phyloP scores from a whole-genome alignment of 2,113 vertebrate genomes.

The Lasiurus borealis region DNA sequence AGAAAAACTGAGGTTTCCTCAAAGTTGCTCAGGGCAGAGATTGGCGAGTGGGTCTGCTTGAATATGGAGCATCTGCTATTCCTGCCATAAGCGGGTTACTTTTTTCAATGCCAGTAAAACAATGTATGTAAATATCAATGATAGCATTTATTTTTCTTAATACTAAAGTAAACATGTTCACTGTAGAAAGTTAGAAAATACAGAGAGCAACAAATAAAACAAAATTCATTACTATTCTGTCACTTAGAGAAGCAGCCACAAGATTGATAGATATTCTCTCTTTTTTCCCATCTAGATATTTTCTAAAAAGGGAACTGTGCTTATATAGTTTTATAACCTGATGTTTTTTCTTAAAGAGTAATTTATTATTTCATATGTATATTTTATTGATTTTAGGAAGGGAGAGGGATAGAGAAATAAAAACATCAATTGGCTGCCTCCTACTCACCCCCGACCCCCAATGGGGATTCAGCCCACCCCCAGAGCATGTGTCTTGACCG shows the following conservation, averaged over 20 bases:
- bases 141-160: neutral
- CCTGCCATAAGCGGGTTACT: neutral
- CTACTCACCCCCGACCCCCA: no score
- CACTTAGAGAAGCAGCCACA: neutral
- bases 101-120: neutral
- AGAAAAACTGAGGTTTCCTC: neutral
- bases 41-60: neutral
- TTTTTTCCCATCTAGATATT: neutral
- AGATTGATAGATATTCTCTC: neutral
- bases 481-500: no score
- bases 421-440: no score
- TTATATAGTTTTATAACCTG: neutral
- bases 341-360: neutral
- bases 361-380: no score
- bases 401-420: no score
- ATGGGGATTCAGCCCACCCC: no score
- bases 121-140: neutral
- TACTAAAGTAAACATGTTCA: neutral
- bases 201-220: neutral
- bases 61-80: neutral
- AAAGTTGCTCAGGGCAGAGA: neutral
- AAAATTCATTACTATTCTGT: neutral
- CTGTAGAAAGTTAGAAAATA: neutral
- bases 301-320: neutral
- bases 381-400: no score